A percentile compares a stretch with the other conserved stretches of the same genome.
phyloP scores from a whole-genome alignment of 2,113 vertebrate species.

The Zosterops hypoxanthus region DNA sequence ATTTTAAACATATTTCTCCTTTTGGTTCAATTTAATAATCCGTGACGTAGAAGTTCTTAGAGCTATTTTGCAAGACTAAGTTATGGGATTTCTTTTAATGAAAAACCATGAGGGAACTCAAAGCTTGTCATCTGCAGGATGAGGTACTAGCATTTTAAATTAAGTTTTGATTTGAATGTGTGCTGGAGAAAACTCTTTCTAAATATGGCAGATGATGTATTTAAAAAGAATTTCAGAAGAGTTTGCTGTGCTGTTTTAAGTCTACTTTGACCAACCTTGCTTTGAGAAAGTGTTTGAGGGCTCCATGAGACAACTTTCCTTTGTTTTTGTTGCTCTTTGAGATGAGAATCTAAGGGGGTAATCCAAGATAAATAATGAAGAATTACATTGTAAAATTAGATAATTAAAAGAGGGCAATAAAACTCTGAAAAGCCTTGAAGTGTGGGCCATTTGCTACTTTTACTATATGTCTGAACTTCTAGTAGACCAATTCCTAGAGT shows the following conservation, averaged over 20 bases:
- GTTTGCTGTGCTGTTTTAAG: background rate
- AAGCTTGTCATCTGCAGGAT: background rate
- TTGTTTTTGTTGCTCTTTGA: conserved; percentile 21
- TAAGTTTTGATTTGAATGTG: background rate
- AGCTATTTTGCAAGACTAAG: background rate
- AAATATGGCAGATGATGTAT: background rate
- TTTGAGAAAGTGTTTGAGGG: conserved; percentile 20
- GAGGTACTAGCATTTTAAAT: background rate
- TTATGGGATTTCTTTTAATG: background rate
- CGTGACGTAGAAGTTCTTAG: background rate
- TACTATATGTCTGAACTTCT: background rate
- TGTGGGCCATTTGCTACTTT: background rate
- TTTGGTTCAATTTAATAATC: background rate
- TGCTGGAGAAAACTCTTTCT: background rate
- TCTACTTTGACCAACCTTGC: background rate
- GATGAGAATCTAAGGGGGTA: background rate
- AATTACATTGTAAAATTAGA: background rate
- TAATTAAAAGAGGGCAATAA: background rate
- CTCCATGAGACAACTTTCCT: background rate
- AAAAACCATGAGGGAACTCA: background rate
- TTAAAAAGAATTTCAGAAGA: background rate
- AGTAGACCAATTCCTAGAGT: background rate
- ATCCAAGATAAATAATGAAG: background rate
- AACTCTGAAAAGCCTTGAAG: background rate
- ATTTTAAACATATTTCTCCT: background rate